Evolutionary conservation across 2,113 vertebrate species (phyloP).

Genomic region (Butastur rufipennis): DNA sequence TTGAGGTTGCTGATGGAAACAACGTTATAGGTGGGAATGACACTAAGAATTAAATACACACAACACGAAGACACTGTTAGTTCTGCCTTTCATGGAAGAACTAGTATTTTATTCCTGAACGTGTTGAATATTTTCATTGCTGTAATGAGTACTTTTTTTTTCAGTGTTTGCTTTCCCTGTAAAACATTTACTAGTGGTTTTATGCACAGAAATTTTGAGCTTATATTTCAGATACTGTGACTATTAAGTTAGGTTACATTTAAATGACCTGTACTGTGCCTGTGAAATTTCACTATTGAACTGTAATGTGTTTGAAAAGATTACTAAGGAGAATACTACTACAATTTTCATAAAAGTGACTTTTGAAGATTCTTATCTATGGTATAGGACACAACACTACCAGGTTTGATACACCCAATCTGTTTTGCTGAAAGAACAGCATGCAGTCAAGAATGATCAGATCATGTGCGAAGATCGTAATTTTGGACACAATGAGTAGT

Average conservation of each 20-base stretch:
- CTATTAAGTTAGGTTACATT: background rate
- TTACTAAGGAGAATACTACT: background rate
- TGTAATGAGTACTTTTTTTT: background rate
- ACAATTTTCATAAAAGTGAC: background rate
- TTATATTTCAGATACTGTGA: background rate
- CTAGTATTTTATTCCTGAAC: background rate
- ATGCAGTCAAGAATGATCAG: background rate
- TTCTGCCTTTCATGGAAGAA: background rate
- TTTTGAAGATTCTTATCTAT: background rate
- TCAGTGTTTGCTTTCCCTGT: background rate
- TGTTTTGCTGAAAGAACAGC: background rate
- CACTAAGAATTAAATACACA: background rate
- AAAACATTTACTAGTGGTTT: background rate
- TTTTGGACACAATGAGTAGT: background rate
- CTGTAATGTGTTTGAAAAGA: background rate
- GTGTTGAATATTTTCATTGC: background rate
- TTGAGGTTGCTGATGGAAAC: background rate
- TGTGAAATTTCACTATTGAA: background rate
- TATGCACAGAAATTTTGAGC: background rate
- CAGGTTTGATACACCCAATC: background rate
- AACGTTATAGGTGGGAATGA: rapidly evolving
- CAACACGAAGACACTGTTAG: background rate
- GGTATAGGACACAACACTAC: background rate
- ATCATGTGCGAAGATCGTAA: background rate
- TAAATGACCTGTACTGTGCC: background rate